A percentile compares a stretch with the other conserved stretches of the same genome.
Evolutionary conservation across 2,797 vertebrate genomes (phyloP).

Genomic region (Microcaecilia unicolor): DNA sequence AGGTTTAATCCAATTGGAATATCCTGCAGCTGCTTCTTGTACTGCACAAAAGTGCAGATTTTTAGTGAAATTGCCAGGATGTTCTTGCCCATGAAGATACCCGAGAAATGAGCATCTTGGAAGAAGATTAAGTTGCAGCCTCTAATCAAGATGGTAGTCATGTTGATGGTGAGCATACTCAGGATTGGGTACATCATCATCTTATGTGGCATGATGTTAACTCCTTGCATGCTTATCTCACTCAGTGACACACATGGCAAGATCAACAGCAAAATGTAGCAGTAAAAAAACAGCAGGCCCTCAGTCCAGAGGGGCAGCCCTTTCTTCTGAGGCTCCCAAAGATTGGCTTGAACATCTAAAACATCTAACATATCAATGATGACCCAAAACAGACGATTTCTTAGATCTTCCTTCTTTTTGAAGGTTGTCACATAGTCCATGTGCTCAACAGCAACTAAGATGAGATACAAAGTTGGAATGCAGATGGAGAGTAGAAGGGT

Average conservation of each 20-base stretch:
- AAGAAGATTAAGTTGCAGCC: slow-evolving; percentile 75
- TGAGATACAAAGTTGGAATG: slow-evolving; percentile 61
- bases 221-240: slow-evolving; percentile 78
- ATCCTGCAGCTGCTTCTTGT: slow-evolving; percentile 63
- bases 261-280: slow-evolving; percentile 70
- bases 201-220: slow-evolving; percentile 68
- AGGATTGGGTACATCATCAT: slow-evolving; percentile 77
- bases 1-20: slow-evolving; percentile 29
- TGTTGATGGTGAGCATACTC: slow-evolving; percentile 69
- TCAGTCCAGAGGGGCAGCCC: slow-evolving; percentile 66
- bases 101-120: slow-evolving; percentile 63
- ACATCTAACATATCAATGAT: slow-evolving; percentile 79
- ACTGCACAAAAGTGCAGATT: slow-evolving; percentile 70
- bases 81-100: slow-evolving; percentile 77
- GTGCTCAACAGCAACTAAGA: slow-evolving; percentile 65
- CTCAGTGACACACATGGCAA: slow-evolving; percentile 67
- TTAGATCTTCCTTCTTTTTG: slow-evolving; percentile 75
- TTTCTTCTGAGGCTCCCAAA: slow-evolving; percentile 77
- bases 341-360: slow-evolving; percentile 78
- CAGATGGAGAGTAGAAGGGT: slow-evolving; percentile 62
- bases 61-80: slow-evolving; percentile 67
- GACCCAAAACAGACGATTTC: slow-evolving; percentile 78
- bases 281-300: slow-evolving; percentile 76
- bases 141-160: slow-evolving; percentile 69
- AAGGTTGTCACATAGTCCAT: slow-evolving; percentile 80